Conservation (phyloP, 2,888 invertebrate species). For the Aspidiotus rigidus region DNA sequence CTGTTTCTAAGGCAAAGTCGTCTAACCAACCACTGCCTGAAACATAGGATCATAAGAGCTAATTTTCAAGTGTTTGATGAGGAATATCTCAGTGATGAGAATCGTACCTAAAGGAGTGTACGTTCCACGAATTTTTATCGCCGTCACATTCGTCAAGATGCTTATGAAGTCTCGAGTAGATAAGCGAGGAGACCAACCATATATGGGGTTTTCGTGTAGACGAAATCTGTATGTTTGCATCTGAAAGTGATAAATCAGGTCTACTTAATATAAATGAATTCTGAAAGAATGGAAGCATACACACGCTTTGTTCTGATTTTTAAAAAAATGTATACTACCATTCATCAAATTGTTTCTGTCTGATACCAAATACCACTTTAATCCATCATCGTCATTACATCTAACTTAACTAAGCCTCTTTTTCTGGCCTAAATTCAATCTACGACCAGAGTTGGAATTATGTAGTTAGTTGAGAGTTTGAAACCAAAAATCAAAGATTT, state of each 20-base stretch:
- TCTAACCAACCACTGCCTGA: slow-evolving; percentile 73
- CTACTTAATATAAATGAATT: neutral
- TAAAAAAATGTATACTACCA: neutral
- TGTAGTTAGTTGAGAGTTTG: too few relatives aligned
- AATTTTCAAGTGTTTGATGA: neutral
- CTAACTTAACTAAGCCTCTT: too few relatives aligned
- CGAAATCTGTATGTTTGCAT: slow-evolving; percentile 72
- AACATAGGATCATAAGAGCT: neutral
- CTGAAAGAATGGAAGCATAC: neutral
- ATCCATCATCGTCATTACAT: too few relatives aligned
- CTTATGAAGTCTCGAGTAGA: slow-evolving; percentile 83
- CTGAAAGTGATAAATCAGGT: slow-evolving; percentile 43
- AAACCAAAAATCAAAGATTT: too few relatives aligned
- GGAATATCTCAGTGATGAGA: neutral
- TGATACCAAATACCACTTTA: too few relatives aligned
- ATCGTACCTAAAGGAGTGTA: slow-evolving; percentile 50
- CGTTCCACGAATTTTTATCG: slow-evolving; percentile 86
- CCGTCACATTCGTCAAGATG: slow-evolving; percentile 83
- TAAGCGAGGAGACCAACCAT: slow-evolving; percentile 88
- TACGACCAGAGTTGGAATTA: too few relatives aligned
- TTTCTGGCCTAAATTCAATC: too few relatives aligned
- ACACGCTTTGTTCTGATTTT: neutral
- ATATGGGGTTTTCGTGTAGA: slow-evolving; percentile 82
- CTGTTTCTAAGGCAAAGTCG: slow-evolving; percentile 80
- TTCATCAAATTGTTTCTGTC: too few relatives aligned